phyloP scores from a whole-genome alignment of 2,888 invertebrate genomes.

The Erebia aethiops region DNA sequence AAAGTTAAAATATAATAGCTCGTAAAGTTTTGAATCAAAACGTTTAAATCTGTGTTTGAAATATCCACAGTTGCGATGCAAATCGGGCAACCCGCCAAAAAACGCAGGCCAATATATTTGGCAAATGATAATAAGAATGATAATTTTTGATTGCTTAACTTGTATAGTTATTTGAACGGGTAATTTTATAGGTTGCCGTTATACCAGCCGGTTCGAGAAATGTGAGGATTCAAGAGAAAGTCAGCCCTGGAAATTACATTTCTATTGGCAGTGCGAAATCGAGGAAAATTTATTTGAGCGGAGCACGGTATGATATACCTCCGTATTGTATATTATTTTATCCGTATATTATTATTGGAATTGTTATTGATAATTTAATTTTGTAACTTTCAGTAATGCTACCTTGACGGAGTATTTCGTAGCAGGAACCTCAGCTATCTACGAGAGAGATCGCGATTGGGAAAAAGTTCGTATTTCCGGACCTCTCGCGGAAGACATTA shows the following conservation, averaged over 20 bases:
- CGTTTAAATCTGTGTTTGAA: background rate
- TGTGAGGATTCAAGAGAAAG: slow-evolving; percentile 89
- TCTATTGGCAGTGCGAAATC: slow-evolving; percentile 88
- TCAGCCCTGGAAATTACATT: slow-evolving; percentile 89
- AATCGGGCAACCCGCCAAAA: slow-evolving; percentile 21
- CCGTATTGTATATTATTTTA: no score
- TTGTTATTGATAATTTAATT: background rate
- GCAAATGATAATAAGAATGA: slow-evolving; percentile 11
- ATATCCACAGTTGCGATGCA: slow-evolving; percentile 10
- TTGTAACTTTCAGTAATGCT: slow-evolving; percentile 80
- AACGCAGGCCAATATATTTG: slow-evolving; percentile 15
- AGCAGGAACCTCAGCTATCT: slow-evolving; percentile 90
- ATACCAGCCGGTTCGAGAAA: slow-evolving; percentile 92
- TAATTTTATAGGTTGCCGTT: slow-evolving; percentile 81
- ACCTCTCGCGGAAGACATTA: slow-evolving; percentile 90
- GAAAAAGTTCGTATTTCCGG: slow-evolving; percentile 92
- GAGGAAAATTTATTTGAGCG: slow-evolving; percentile 90
- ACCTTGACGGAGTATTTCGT: slow-evolving; percentile 91
- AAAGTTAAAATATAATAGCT: background rate
- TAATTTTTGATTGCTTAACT: slow-evolving; percentile 17
- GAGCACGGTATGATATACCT: slow-evolving; percentile 84
- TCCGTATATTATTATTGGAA: background rate
- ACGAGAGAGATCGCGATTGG: slow-evolving; percentile 89
- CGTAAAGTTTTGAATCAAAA: slow-evolving; percentile 6
- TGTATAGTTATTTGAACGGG: background rate